Percentiles rank a stretch among this genome's conserved stretches.
These are phyloP conservation scores for Drymonia ruficornis DNA, from an alignment of 2,888 invertebrate species.

Conservation along the genomic window DNA sequence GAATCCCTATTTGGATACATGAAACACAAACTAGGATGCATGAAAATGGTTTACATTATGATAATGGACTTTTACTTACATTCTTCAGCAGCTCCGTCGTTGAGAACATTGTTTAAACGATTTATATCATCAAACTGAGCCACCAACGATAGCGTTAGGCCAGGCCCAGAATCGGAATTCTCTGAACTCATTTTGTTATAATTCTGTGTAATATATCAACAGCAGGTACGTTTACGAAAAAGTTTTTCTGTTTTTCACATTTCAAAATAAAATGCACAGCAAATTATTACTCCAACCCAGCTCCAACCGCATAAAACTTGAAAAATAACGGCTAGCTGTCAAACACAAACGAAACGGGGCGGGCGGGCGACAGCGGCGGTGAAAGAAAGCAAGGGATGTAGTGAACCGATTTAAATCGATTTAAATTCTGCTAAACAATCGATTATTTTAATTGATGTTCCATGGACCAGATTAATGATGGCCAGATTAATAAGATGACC, in stretches of 20 bases:
- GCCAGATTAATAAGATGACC: too few species aligned
- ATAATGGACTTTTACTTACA: slow-evolving; percentile 77
- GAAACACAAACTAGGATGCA: neutral
- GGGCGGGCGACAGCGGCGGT: too few species aligned
- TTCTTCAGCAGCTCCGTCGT: slow-evolving; percentile 88
- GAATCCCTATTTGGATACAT: neutral
- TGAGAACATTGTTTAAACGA: slow-evolving; percentile 86
- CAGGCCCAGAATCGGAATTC: slow-evolving; percentile 68
- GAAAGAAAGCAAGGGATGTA: too few species aligned
- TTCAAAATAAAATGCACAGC: slow-evolving; percentile 29
- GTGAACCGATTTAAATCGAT: too few species aligned
- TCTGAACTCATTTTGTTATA: slow-evolving; percentile 69
- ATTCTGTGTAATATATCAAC: slow-evolving; percentile 23
- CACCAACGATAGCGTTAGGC: slow-evolving; percentile 84
- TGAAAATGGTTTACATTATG: neutral
- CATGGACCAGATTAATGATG: too few species aligned
- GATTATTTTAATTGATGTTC: too few species aligned
- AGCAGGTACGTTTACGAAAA: slow-evolving; percentile 3
- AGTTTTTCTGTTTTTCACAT: slow-evolving; percentile 30
- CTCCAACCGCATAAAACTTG: slow-evolving; percentile 30
- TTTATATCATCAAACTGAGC: slow-evolving; percentile 90
- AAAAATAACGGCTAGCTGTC: slow-evolving; percentile 47
- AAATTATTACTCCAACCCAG: slow-evolving; percentile 21
- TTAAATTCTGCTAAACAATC: too few species aligned
- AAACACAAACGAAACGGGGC: slow-evolving; percentile 8